These are phyloP conservation scores for Periophthalmodon schlosseri DNA, from an alignment of 2,113 vertebrate species.

Conservation along the genomic window DNA sequence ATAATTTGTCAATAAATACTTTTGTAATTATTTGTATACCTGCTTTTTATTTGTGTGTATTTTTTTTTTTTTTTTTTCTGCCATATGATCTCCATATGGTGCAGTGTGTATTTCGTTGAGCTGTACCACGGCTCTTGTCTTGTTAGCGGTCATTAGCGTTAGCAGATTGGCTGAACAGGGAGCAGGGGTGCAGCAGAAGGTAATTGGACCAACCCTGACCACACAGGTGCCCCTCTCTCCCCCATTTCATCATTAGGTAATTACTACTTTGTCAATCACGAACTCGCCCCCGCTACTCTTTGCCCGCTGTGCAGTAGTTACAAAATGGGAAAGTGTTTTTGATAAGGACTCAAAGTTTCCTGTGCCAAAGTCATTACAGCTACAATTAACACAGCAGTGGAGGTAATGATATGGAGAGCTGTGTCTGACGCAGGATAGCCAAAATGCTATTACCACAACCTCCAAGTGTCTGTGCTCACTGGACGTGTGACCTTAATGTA, in stretches of 20 bases:
- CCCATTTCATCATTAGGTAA: constrained; percentile 46
- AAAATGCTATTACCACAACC: not conserved
- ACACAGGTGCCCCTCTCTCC: constrained; percentile 32
- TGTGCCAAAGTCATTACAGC: constrained; percentile 15
- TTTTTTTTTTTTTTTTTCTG: too few species aligned
- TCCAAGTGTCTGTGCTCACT: not conserved
- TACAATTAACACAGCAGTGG: constrained; percentile 12
- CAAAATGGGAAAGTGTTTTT: constrained; percentile 22
- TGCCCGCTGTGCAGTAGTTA: constrained; percentile 7
- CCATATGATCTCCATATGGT: not conserved
- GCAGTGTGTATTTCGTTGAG: constrained; percentile 38
- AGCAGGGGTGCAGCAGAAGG: constrained; percentile 51
- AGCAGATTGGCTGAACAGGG: constrained; percentile 56
- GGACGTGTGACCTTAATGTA: constrained; percentile 1
- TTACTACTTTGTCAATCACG: constrained; percentile 56
- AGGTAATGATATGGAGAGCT: not conserved
- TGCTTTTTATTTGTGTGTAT: too few species aligned
- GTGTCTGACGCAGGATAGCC: not conserved
- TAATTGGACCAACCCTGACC: constrained; percentile 50
- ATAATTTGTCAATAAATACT: too few species aligned
- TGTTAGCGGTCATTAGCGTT: constrained; percentile 51
- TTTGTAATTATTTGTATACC: too few species aligned
- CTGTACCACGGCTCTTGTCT: constrained; percentile 46
- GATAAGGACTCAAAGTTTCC: constrained; percentile 30
- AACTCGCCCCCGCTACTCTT: not conserved